Evolutionary conservation across 2,888 invertebrate species (phyloP).

Genomic region (Dasysyrphus albostriatus): DNA sequence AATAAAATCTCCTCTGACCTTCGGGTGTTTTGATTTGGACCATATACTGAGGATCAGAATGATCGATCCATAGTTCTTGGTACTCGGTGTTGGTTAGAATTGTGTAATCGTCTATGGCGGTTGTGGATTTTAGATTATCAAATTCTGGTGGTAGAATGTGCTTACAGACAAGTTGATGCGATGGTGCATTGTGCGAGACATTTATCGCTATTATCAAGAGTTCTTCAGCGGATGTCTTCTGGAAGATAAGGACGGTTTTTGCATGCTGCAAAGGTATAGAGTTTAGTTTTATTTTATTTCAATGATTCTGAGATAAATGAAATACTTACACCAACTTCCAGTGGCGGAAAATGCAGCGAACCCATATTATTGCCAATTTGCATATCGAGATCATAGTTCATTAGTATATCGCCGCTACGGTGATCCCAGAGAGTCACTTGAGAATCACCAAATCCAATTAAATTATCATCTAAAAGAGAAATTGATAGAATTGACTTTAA

Average conservation of each 20-base stretch:
- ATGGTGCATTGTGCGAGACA: constrained; percentile 80
- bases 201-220: constrained; percentile 81
- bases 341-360: constrained; percentile 80
- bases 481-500: neutral
- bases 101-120: constrained; percentile 81
- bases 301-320: neutral
- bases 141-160: constrained; percentile 79
- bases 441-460: constrained; percentile 82
- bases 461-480: constrained; percentile 79
- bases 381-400: constrained; percentile 82
- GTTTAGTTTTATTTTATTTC: neutral
- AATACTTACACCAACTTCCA: constrained; percentile 80
- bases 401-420: constrained; percentile 82
- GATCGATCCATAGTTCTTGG: constrained; percentile 81
- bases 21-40: constrained; percentile 77
- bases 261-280: constrained; percentile 33
- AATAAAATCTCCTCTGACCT: constrained; percentile 79
- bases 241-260: constrained; percentile 62
- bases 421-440: constrained; percentile 83
- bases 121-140: constrained; percentile 77
- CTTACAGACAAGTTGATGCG: constrained; percentile 80
- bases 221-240: constrained; percentile 76
- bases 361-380: constrained; percentile 81
- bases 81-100: constrained; percentile 78
- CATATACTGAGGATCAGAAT: constrained; percentile 79